phyloP scores from a whole-genome alignment of 64 coral and sea anemone genomes.

The Platygyra sinensis region DNA sequence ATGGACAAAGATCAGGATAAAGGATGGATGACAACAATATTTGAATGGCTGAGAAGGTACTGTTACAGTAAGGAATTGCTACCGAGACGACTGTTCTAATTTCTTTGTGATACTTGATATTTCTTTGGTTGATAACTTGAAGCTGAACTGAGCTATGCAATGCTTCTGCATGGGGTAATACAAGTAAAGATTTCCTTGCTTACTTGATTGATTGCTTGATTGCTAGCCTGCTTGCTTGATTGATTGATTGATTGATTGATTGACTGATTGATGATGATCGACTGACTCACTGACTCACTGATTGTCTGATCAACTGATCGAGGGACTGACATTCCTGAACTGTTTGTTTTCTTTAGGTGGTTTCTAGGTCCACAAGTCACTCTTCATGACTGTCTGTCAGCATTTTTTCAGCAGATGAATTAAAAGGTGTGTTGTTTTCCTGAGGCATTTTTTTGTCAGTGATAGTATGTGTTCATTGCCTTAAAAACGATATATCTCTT shows the following conservation, averaged over 20 bases:
- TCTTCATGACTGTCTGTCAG: slow-evolving; percentile 89
- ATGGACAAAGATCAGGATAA: slow-evolving; percentile 43
- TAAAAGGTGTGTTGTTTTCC: slow-evolving; percentile 81
- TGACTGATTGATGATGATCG: neutral
- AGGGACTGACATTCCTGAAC: neutral
- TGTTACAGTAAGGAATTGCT: neutral
- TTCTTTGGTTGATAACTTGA: no score
- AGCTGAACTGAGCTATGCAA: no score
- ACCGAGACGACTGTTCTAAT: neutral
- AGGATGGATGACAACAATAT: slow-evolving; percentile 76
- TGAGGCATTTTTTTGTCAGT: neutral
- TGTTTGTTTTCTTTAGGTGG: slow-evolving; percentile 63
- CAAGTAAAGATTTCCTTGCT: neutral
- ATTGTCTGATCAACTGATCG: neutral
- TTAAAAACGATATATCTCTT: no score
- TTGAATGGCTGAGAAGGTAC: slow-evolving; percentile 87
- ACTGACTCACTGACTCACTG: neutral
- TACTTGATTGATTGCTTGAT: no score
- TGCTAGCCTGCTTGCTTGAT: no score
- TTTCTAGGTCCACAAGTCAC: slow-evolving; percentile 96
- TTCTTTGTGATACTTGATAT: neutral
- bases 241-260: neutral
- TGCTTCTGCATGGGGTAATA: no score
- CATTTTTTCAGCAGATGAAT: slow-evolving; percentile 98
- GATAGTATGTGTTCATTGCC: no score